Percentiles rank a stretch among this genome's conserved stretches.
Conservation (phyloP, 1,140 invertebrate species). For the Neotoxoptera formosana region DNA sequence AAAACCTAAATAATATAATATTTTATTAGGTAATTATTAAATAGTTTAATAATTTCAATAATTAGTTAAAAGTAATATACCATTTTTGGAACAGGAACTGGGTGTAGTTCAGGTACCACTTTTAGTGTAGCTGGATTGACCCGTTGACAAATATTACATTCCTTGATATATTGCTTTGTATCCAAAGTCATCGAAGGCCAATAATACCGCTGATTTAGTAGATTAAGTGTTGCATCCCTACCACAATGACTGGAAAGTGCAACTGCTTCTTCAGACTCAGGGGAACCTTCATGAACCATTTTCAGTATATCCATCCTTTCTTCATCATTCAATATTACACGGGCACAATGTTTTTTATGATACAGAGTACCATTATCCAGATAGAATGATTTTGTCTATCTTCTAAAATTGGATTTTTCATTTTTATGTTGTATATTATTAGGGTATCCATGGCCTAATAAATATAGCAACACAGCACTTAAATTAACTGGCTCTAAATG, state of each 20-base stretch:
- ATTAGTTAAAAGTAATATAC: background rate
- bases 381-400: too few species aligned
- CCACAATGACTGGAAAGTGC: background rate
- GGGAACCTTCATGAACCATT: background rate
- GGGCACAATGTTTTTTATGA: background rate
- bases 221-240: background rate
- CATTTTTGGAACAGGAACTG: background rate
- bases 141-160: background rate
- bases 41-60: too few species aligned
- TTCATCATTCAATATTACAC: background rate
- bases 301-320: background rate
- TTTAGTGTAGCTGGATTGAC: background rate
- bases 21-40: too few species aligned
- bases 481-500: background rate
- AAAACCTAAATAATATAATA: too few species aligned
- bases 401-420: too few species aligned
- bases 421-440: background rate
- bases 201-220: background rate
- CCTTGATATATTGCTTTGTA: background rate
- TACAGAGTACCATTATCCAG: too few species aligned
- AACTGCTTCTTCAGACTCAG: background rate
- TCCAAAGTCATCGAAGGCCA: background rate
- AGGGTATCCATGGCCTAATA: background rate
- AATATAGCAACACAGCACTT: background rate
- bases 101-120: background rate